phyloP scores from a whole-genome alignment of 2,797 vertebrate species.

The Scarus forsteni region DNA sequence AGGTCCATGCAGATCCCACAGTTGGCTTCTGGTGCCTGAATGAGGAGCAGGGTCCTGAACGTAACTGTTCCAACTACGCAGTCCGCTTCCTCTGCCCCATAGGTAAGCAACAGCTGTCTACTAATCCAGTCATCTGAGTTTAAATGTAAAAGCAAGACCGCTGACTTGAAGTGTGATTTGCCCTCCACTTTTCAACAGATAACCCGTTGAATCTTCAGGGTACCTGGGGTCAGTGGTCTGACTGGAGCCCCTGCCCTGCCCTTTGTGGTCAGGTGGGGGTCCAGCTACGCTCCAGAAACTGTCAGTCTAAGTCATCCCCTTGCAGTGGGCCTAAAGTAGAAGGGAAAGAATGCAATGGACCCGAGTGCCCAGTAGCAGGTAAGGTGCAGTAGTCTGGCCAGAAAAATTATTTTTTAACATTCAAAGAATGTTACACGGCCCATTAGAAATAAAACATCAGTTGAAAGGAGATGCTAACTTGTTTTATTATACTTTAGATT shows the following conservation, averaged over 20 bases:
- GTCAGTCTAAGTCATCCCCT: conserved; percentile 79
- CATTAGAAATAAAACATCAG: background rate
- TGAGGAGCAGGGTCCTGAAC: conserved; percentile 86
- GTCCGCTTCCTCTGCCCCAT: conserved; percentile 90
- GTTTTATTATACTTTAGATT: conserved; percentile 79
- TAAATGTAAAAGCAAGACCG: background rate
- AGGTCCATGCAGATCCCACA: conserved; percentile 84
- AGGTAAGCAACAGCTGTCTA: conserved; percentile 72
- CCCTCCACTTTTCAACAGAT: conserved; percentile 41
- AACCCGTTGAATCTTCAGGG: conserved; percentile 57
- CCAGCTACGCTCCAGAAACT: conserved; percentile 90
- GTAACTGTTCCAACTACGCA: conserved; percentile 92
- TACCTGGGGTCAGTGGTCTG: conserved; percentile 91
- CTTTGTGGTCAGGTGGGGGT: conserved; percentile 88
- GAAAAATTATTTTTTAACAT: background rate
- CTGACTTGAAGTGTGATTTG: background rate
- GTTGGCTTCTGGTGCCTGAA: conserved; percentile 94
- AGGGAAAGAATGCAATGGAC: conserved; percentile 87
- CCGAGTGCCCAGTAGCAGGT: conserved; percentile 85
- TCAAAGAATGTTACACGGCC: background rate
- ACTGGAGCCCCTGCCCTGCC: conserved; percentile 91
- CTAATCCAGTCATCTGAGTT: background rate
- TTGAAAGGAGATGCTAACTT: background rate
- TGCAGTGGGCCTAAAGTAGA: conserved; percentile 90
- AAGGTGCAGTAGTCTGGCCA: background rate